Evolutionary conservation across 2,888 invertebrate species (phyloP).

Genomic region (Muscina levida): DNA sequence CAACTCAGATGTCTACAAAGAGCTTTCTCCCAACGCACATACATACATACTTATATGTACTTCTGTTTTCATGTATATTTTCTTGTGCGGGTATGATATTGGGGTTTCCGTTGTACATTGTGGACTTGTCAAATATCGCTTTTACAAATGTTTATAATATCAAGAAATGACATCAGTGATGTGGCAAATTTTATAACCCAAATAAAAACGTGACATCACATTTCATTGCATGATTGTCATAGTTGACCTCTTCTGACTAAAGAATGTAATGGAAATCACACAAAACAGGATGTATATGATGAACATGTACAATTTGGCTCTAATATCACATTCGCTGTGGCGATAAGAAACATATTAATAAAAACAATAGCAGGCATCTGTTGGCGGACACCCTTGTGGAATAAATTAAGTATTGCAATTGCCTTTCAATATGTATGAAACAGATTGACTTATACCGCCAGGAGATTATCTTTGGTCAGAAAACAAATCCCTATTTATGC

Average conservation of each 20-base stretch:
- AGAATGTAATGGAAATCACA: slow-evolving; percentile 11
- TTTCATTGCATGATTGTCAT: slow-evolving; percentile 15
- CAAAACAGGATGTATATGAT: neutral
- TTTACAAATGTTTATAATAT: slow-evolving; percentile 45
- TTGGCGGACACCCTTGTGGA: no score
- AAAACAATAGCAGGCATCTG: no score
- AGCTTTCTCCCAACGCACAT: neutral
- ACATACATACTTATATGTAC: slow-evolving; percentile 8
- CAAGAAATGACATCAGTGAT: slow-evolving; percentile 59
- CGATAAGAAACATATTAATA: no score
- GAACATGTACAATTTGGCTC: no score
- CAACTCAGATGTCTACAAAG: no score
- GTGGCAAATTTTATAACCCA: slow-evolving; percentile 54
- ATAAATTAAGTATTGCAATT: no score
- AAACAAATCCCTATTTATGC: no score
- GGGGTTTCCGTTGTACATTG: slow-evolving; percentile 34
- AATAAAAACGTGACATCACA: slow-evolving; percentile 19
- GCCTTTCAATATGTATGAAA: no score
- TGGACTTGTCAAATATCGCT: slow-evolving; percentile 42
- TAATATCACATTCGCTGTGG: no score
- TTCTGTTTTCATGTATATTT: slow-evolving; percentile 4
- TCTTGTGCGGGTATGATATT: no score
- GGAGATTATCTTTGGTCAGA: no score
- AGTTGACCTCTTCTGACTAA: slow-evolving; percentile 28
- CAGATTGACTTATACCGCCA: no score